Percentiles rank a stretch among this genome's conserved stretches.
These are phyloP conservation scores for Anas platyrhynchos DNA, from an alignment of 2,113 vertebrate species.

Conservation along the genomic window DNA sequence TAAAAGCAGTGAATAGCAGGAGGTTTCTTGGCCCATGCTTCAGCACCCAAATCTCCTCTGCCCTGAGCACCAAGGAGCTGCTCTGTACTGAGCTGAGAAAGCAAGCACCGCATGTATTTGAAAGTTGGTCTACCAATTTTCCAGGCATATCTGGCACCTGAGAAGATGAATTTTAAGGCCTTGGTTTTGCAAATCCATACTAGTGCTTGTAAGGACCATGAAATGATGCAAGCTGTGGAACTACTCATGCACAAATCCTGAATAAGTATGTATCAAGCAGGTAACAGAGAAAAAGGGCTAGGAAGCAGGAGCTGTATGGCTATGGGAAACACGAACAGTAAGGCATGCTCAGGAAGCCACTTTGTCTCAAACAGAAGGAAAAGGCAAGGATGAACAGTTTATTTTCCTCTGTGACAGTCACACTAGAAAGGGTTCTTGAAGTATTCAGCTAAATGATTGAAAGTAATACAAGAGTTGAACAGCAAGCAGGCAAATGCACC, in stretches of 20 bases:
- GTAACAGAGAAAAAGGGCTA: neutral
- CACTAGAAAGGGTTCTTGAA: neutral
- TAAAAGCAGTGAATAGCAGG: neutral
- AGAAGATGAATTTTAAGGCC: neutral
- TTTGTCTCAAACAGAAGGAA: neutral
- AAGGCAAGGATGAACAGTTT: neutral
- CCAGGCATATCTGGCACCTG: neutral
- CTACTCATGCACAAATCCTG: fast-evolving
- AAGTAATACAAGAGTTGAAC: neutral
- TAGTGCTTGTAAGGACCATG: neutral
- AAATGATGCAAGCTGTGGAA: fast-evolving
- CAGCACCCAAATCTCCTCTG: too few species aligned
- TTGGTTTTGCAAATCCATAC: neutral
- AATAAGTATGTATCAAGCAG: neutral
- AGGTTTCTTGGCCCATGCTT: neutral
- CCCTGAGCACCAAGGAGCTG: neutral
- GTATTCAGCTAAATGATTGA: neutral
- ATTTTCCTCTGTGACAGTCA: neutral
- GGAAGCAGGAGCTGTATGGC: neutral
- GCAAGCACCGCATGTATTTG: fast-evolving
- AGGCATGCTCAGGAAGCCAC: neutral
- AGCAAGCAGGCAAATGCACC: neutral
- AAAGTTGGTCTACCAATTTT: neutral
- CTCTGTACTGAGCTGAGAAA: too few species aligned
- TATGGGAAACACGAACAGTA: fast-evolving